Evolutionary conservation across 2,113 vertebrate species (phyloP).

Genomic region (Lagopus leucura): DNA sequence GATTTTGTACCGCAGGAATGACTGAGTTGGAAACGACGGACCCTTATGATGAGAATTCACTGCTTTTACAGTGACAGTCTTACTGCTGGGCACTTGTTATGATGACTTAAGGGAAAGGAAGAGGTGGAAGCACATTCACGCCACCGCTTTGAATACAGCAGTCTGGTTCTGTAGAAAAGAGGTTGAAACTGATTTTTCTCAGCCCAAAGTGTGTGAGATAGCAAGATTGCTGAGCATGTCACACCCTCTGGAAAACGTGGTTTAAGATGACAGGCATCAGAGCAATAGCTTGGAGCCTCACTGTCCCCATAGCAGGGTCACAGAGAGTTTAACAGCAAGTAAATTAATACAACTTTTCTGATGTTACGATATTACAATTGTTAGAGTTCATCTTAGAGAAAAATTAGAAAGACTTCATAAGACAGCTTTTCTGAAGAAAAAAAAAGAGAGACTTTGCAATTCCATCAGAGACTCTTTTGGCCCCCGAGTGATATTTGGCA

Average conservation of each 20-base stretch:
- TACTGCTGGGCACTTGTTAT: background rate
- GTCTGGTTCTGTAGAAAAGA: background rate
- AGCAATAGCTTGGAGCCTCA: background rate
- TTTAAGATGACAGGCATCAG: fast-evolving
- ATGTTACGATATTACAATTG: background rate
- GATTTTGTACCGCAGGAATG: background rate
- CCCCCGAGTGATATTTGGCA: background rate
- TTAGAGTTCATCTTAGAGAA: background rate
- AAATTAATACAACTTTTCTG: background rate
- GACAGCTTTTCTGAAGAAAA: background rate
- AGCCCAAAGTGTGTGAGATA: background rate
- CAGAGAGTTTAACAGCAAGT: background rate
- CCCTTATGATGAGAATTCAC: background rate
- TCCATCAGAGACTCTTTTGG: background rate
- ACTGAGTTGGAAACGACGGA: background rate
- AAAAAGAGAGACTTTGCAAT: background rate
- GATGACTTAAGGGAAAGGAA: background rate
- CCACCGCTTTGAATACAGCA: background rate
- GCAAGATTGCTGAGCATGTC: background rate
- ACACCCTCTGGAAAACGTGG: background rate
- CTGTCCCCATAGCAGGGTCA: background rate
- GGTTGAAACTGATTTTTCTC: background rate
- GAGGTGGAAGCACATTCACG: background rate
- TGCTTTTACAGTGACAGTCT: background rate
- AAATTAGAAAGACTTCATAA: background rate